Evolutionary conservation across 2,888 invertebrate species (phyloP).

Genomic region (Drosophila birchii): DNA sequence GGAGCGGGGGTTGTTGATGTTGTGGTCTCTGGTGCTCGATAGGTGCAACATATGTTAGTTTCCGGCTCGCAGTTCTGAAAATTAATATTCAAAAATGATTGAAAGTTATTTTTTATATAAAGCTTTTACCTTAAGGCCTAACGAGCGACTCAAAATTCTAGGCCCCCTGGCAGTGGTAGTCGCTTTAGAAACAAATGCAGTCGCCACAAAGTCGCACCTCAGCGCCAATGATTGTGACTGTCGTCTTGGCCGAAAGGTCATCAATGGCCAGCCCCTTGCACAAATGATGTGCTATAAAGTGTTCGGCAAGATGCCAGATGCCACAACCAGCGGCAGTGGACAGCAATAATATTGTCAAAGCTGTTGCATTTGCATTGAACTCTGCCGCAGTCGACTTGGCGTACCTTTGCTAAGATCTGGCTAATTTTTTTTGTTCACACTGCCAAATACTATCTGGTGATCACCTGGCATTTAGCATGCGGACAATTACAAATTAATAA

Average conservation of each 20-base stretch:
- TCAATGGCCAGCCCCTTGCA: constrained; percentile 59
- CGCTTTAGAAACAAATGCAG: not conserved
- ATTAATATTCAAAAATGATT: constrained; percentile 9
- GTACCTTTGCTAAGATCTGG: constrained; percentile 46
- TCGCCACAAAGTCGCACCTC: constrained; percentile 11
- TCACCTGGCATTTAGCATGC: constrained; percentile 47
- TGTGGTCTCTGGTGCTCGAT: constrained; percentile 75
- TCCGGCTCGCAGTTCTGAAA: constrained; percentile 84
- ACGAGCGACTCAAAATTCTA: not conserved
- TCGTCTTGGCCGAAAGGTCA: constrained; percentile 66
- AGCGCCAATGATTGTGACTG: constrained; percentile 20
- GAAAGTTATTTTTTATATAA: not conserved
- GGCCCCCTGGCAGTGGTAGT: constrained; percentile 7
- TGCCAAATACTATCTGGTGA: constrained; percentile 20
- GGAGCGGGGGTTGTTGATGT: constrained; percentile 78
- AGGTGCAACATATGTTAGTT: constrained; percentile 85
- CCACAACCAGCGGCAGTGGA: not conserved
- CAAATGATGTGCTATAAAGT: constrained; percentile 69
- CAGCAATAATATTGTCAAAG: not conserved
- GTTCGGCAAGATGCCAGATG: constrained; percentile 10
- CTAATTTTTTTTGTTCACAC: constrained; percentile 48
- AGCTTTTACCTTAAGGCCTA: not conserved
- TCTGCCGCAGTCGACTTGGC: constrained; percentile 53
- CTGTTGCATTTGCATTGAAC: constrained; percentile 67
- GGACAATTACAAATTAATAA: constrained; percentile 72